Base-by-base conservation (phyloP, 2,113 vertebrate genomes). In the Nothocercus nigrocapillus region DNA sequence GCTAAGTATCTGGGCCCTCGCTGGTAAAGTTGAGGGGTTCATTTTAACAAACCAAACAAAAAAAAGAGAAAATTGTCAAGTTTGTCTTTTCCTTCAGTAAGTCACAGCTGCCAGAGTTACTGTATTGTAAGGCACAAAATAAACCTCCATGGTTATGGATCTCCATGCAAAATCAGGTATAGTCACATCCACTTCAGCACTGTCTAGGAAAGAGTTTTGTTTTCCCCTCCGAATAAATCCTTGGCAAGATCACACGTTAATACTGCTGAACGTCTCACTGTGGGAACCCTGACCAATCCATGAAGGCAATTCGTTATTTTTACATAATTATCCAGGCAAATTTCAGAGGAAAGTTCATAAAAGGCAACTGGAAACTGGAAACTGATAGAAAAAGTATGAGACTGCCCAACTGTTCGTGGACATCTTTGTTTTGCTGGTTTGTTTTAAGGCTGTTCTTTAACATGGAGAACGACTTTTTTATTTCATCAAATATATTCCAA, bases 101-200 rank as follows among this genome's bases (percentile, higher is more conserved):
- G 21, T 63, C 75, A 85, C 62, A 91, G 93, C 85, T 96, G 66
- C 83, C 45, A 95, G 11, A 28, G 72, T 75, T 89, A 17, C 77
- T 77, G 28, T 36, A 42, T 82, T 96, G 89, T 45, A 63, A 84
- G 34, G 73, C 77, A 47, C 58, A 24, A 86, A 67, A 62, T 74
- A 78, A 84, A 87, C 78, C 56, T 27, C 45, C 7, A 5, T 47
- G 11, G 36, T 77, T 77, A 45, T 42, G 27, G 30, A 76, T 42
- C 44, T 13, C 40, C 32, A 22, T 64, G n/a, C 34, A 89, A 28
- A 92, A 77, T 75, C 32, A 11, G 27, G 11, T 32, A 28, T 19
- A 67, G 64, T 67, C 7, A 5, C 61, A 79, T 7, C 77, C 28
- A 13, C 8, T 79, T 82, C 74, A 30, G 20, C n/a, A 13, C 5